These are phyloP conservation scores for Amazona vittata DNA, from an alignment of 2,113 vertebrate species.

Conservation along the genomic window DNA sequence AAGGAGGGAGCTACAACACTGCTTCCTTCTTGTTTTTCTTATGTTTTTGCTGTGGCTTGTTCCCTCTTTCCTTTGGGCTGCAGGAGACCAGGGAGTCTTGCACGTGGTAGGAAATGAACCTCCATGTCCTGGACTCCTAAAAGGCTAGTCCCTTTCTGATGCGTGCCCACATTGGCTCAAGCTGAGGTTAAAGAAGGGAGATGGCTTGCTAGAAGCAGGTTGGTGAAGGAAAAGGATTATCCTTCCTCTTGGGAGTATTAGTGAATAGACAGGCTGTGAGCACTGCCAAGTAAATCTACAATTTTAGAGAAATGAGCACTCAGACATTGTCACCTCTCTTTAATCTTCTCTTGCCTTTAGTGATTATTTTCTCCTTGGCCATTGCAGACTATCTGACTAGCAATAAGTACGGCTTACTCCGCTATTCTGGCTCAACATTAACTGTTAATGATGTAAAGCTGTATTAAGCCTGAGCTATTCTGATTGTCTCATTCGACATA, in stretches of 20 bases:
- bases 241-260: not conserved
- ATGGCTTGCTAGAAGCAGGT: not conserved
- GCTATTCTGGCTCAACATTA: slow-evolving; percentile 30
- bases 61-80: not conserved
- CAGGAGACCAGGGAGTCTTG: not conserved
- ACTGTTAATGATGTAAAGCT: slow-evolving; percentile 54
- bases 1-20: not conserved
- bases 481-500: not conserved
- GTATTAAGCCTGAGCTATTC: slow-evolving; percentile 43
- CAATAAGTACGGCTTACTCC: slow-evolving; percentile 43
- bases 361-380: slow-evolving; percentile 47
- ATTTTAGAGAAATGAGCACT: not conserved
- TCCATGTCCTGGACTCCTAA: not conserved
- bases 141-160: not conserved
- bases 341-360: slow-evolving; percentile 36
- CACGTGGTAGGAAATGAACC: not conserved
- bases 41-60: not conserved
- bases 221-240: not conserved
- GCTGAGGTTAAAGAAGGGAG: not conserved
- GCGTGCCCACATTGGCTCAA: fast-evolving
- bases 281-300: slow-evolving; percentile 21
- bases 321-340: slow-evolving; percentile 20
- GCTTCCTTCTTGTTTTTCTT: not conserved
- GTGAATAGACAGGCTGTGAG: not conserved
- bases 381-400: slow-evolving; percentile 37